These are phyloP conservation scores for Gulo gulo DNA, from an alignment of 2,113 vertebrate species.

Conservation along the genomic window DNA sequence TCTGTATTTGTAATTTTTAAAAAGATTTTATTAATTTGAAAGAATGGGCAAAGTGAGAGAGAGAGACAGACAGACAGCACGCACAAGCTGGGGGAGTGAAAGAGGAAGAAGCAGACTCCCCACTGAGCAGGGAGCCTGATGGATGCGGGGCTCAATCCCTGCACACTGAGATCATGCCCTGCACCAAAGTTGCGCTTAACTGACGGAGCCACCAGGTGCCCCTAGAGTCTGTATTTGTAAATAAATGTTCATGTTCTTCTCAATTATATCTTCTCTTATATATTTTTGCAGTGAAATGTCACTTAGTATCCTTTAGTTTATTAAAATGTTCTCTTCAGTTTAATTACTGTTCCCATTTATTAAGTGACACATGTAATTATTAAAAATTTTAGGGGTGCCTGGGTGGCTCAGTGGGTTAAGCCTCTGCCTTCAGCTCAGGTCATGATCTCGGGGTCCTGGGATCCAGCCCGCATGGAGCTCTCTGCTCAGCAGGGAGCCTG, in stretches of 20 bases:
- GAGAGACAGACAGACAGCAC: too few relatives aligned
- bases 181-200: not conserved
- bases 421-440: too few relatives aligned
- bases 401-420: too few relatives aligned
- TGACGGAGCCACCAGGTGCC: not conserved
- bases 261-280: not conserved
- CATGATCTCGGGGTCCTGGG: too few relatives aligned
- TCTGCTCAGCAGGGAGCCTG: too few relatives aligned
- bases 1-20: conserved; percentile 16
- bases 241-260: conserved; percentile 20
- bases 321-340: not conserved
- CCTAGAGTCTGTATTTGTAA: not conserved
- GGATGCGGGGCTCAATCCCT: not conserved
- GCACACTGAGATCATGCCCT: not conserved
- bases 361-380: not conserved
- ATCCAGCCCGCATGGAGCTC: rapidly evolving
- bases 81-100: too few relatives aligned
- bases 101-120: not conserved
- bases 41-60: not conserved
- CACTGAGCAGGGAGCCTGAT: not conserved
- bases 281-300: not conserved
- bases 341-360: not conserved
- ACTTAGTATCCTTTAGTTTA: not conserved
- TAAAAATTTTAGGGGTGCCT: not conserved
- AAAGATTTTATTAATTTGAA: not conserved